These are phyloP conservation scores for Procambarus clarkii DNA, from an alignment of 1,140 invertebrate genomes.

Conservation along the genomic window DNA sequence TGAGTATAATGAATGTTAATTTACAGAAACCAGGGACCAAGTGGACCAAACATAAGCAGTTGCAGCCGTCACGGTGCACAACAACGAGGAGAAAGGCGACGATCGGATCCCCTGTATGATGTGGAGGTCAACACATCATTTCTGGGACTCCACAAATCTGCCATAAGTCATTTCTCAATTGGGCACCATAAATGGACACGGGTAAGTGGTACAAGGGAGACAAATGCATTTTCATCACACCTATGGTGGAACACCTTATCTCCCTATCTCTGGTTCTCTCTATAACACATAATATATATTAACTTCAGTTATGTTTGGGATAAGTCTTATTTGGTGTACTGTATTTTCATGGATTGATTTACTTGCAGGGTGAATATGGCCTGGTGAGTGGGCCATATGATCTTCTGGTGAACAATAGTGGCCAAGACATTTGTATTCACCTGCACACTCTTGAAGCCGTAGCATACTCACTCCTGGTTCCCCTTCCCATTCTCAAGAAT, in stretches of 20 bases:
- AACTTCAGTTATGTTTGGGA: no score
- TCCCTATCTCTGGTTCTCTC: no score
- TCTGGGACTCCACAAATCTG: constrained; percentile 47
- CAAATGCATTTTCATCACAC: no score
- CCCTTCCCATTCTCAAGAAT: constrained; percentile 56
- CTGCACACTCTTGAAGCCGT: constrained; percentile 46
- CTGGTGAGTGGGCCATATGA: constrained; percentile 64
- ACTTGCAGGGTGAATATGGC: constrained; percentile 61
- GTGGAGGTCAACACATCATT: constrained; percentile 33
- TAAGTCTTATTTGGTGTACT: no score
- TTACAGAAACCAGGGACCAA: background rate
- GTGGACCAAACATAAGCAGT: background rate
- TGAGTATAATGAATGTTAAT: background rate
- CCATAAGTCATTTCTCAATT: constrained; percentile 60
- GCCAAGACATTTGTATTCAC: constrained; percentile 56
- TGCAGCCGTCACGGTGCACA: background rate
- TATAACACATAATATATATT: no score
- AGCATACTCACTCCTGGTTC: constrained; percentile 58
- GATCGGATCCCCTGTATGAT: constrained; percentile 58
- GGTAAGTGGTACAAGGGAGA: constrained; percentile 10
- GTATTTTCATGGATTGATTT: background rate
- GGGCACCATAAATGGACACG: constrained; percentile 63
- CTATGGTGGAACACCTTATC: no score
- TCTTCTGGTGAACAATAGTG: constrained; percentile 53
- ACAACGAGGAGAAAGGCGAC: constrained; percentile 32